A percentile compares a stretch with the other conserved stretches of the same genome.
phyloP scores from a whole-genome alignment of 2,113 vertebrate genomes.

The Pseudolaguvia tuberculata region DNA sequence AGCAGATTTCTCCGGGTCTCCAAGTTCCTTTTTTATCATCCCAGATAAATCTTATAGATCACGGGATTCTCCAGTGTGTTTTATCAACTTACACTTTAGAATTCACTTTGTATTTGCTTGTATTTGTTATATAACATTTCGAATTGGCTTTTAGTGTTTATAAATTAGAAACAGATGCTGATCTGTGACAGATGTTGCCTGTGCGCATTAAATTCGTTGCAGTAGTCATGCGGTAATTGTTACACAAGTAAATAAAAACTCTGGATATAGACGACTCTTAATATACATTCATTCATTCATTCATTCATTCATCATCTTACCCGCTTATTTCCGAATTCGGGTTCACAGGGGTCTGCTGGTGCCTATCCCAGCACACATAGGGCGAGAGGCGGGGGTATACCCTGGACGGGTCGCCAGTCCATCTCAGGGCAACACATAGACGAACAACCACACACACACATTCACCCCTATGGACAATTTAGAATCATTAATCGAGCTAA shows the following conservation, averaged over 20 bases:
- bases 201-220: background rate
- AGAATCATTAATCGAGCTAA: no score
- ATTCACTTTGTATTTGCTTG: background rate
- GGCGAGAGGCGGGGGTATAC: no score
- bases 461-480: no score
- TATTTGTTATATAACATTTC: background rate
- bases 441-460: no score
- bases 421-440: no score
- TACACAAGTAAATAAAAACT: background rate
- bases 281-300: no score
- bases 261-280: background rate
- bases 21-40: background rate
- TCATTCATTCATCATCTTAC: no score
- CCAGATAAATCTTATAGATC: background rate
- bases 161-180: background rate
- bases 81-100: background rate
- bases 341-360: no score
- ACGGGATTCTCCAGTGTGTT: background rate
- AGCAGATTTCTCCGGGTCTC: background rate
- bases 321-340: no score
- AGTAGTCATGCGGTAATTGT: background rate
- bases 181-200: background rate
- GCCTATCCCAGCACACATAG: no score
- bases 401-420: no score
- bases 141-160: background rate